Evolutionary conservation across 2,888 invertebrate genomes (phyloP).

Genomic region (Epiblema foenella): DNA sequence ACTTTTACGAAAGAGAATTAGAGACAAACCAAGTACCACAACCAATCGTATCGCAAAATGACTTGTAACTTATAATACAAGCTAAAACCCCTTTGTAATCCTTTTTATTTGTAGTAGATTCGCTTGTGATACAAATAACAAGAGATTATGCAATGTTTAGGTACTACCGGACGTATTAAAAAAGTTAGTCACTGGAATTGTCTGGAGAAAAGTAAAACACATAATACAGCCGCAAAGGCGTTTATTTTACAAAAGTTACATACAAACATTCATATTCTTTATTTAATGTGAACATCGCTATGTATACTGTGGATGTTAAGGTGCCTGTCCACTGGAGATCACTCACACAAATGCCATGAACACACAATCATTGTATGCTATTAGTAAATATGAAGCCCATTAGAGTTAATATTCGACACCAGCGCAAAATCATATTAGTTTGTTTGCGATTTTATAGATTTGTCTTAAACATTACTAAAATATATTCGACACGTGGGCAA

Average conservation of each 20-base stretch:
- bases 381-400: not conserved
- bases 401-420: not conserved
- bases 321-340: slow-evolving; percentile 14
- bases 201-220: slow-evolving; percentile 53
- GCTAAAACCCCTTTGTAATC: too few relatives aligned
- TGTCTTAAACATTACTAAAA: too few relatives aligned
- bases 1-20: too few relatives aligned
- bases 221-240: slow-evolving; percentile 56
- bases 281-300: slow-evolving; percentile 67
- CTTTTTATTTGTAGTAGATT: too few relatives aligned
- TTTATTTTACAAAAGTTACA: slow-evolving; percentile 83
- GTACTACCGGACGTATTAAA: too few relatives aligned
- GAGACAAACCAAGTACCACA: too few relatives aligned
- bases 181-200: not conserved
- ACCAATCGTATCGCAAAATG: too few relatives aligned
- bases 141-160: too few relatives aligned
- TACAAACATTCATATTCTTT: slow-evolving; percentile 81
- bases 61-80: too few relatives aligned
- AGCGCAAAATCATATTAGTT: not conserved
- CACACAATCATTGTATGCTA: not conserved
- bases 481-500: too few relatives aligned
- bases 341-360: not conserved
- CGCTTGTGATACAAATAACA: too few relatives aligned
- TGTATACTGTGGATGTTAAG: slow-evolving; percentile 41
- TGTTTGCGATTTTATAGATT: too few relatives aligned